Percentiles rank a stretch among this genome's conserved stretches.
Conservation (phyloP, 2,797 vertebrate genomes). For the Eulemur mongoz region DNA sequence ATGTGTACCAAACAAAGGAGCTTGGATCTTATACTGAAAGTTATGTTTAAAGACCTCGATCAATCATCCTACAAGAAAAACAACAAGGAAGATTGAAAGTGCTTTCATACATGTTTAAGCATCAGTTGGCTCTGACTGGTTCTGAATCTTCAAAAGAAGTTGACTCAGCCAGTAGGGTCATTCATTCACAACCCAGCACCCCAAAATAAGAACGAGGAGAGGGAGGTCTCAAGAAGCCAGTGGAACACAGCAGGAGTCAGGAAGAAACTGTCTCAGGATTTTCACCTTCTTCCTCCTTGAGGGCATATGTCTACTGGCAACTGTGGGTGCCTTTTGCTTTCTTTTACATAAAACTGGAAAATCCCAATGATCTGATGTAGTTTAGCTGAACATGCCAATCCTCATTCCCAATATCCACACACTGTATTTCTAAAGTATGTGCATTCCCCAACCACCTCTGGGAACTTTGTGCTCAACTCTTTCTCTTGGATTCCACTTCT, state of each 20-base stretch:
- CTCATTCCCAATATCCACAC: neutral
- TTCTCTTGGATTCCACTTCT: constrained; percentile 29
- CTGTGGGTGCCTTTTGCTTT: neutral
- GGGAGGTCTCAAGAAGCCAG: neutral
- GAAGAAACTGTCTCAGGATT: neutral
- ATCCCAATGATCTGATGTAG: neutral
- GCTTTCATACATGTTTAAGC: neutral
- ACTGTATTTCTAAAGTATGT: neutral
- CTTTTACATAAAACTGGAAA: neutral
- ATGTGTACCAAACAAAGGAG: neutral
- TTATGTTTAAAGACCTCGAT: neutral
- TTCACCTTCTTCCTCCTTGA: neutral
- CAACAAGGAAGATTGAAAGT: neutral
- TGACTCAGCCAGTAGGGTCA: neutral
- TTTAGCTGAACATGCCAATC: neutral
- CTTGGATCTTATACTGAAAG: neutral
- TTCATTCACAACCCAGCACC: neutral
- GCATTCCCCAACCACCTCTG: neutral
- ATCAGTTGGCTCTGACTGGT: neutral
- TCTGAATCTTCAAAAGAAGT: neutral
- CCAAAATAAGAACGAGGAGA: neutral
- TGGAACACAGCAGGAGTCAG: neutral
- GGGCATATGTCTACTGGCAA: neutral
- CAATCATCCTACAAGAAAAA: neutral
- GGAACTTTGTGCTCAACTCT: neutral